Base-by-base conservation (phyloP, 2,113 vertebrate species). In the Eurystomus gularis region DNA sequence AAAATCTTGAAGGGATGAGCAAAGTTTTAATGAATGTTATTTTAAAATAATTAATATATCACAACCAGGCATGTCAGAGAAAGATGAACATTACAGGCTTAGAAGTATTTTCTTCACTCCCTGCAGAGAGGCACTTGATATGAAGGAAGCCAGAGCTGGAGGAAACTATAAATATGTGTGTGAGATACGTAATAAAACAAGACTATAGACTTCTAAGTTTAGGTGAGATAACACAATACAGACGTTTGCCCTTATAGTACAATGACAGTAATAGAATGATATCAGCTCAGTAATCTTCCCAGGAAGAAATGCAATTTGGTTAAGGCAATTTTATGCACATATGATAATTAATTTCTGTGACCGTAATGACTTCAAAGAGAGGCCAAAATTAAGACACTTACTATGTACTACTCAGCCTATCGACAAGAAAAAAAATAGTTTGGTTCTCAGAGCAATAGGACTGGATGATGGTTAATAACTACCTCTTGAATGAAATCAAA, bases 1-100 rank as follows among this genome's bases (percentile, higher is more conserved):
- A 73, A 92, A 93, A 85, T 87, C 77, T 88, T 77, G 92, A 92
- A 95, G 46, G n/a, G 86, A 91, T 2, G 9, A 91, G 83, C 83
- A 84, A 49, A 89, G 73, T 84, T 93, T 72, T 97, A 96, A 95
- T 95, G 83, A 91, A 93, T 91, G 86, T 93, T 96, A 92, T 91
- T 96, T 87, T 11, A 94, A 94, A 96, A 93, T 83, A 94, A 95
- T 95, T 95, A 96, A 93, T 93, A 80, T 92, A 90, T 93, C 76
- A 91, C 76, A 91, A 88, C 26, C 79, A 48, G 69, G 40, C 44
- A 9, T 55, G 70, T 82, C 87, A 94, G 79, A 82, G n/a, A 64
- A 88, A 92, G 81, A 84, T 39, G 69, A 96, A 88, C 62, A 37
- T 85, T 80, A 87, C 17, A 91, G 29, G 46, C 73, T 96, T 55